Conservation (phyloP, 2,888 invertebrate species). For the Lomographa bimaculata region DNA sequence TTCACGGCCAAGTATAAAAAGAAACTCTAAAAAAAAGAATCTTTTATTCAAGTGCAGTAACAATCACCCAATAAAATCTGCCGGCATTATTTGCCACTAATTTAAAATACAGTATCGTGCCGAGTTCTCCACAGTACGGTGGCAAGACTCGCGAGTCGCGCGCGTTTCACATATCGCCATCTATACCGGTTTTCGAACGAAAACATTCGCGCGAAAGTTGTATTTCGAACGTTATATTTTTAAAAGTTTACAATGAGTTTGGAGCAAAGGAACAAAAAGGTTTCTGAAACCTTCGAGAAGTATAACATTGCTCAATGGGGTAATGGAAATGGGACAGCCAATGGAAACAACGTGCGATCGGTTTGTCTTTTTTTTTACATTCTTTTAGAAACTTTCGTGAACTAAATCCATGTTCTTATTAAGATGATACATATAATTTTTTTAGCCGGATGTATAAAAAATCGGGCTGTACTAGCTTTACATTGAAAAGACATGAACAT, state of each 20-base stretch:
- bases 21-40: constrained; percentile 12
- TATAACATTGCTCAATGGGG: constrained; percentile 76
- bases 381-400: no score
- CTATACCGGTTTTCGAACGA: constrained; percentile 41
- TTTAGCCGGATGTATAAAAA: no score
- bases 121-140: constrained; percentile 54
- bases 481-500: no score
- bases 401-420: no score
- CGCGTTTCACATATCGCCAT: constrained; percentile 49
- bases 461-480: no score
- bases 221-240: constrained; percentile 32
- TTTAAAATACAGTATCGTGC: constrained; percentile 52
- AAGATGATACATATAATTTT: no score
- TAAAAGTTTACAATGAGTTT: constrained; percentile 62
- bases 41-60: constrained; percentile 51
- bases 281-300: constrained; percentile 72
- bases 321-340: constrained; percentile 39
- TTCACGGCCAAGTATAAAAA: constrained; percentile 38
- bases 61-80: constrained; percentile 35
- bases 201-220: constrained; percentile 57
- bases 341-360: constrained; percentile 37
- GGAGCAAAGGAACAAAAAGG: constrained; percentile 70
- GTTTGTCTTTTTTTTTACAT: constrained; percentile 55
- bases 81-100: constrained; percentile 45
- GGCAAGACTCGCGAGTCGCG: constrained; percentile 55